Percentiles rank a stretch among this genome's conserved stretches.
Evolutionary conservation across 2,113 vertebrate species (phyloP).

Genomic region (Cebus imitator): DNA sequence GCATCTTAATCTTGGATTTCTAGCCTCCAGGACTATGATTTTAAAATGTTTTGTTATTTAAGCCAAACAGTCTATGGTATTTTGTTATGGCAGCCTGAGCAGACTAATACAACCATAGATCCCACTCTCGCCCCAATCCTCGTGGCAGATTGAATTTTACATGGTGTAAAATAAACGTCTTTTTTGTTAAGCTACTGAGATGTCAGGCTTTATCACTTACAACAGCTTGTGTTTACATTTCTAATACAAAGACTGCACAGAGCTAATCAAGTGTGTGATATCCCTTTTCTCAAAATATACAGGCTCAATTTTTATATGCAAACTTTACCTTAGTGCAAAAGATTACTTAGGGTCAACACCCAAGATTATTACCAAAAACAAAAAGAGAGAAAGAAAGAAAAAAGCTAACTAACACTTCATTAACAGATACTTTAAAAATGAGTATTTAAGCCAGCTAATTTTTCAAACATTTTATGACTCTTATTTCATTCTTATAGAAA

Average conservation of each 20-base stretch:
- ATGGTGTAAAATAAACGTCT: not conserved
- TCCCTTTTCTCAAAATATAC: not conserved
- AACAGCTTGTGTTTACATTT: slow-evolving; percentile 43
- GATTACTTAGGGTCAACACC: not conserved
- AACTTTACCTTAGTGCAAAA: not conserved
- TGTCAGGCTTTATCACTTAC: slow-evolving; percentile 27
- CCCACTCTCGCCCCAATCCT: not conserved
- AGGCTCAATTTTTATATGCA: slow-evolving; percentile 2
- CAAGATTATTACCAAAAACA: not conserved
- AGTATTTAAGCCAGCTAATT: not conserved
- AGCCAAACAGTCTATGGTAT: not conserved
- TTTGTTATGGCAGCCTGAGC: not conserved
- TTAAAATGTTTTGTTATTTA: not conserved
- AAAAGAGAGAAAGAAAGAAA: not conserved
- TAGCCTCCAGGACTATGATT: not conserved
- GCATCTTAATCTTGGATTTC: not conserved
- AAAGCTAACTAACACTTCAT: not conserved
- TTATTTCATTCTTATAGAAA: not conserved
- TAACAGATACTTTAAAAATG: not conserved
- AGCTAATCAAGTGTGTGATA: slow-evolving; percentile 33
- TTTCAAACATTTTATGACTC: not conserved
- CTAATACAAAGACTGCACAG: not conserved
- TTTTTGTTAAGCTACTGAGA: slow-evolving; percentile 17
- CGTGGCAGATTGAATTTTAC: not conserved
- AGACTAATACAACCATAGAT: not conserved